Percentiles rank a stretch among this genome's conserved stretches.
Conservation (phyloP, 2,797 vertebrate species). For the Malacoctenus gilli region DNA sequence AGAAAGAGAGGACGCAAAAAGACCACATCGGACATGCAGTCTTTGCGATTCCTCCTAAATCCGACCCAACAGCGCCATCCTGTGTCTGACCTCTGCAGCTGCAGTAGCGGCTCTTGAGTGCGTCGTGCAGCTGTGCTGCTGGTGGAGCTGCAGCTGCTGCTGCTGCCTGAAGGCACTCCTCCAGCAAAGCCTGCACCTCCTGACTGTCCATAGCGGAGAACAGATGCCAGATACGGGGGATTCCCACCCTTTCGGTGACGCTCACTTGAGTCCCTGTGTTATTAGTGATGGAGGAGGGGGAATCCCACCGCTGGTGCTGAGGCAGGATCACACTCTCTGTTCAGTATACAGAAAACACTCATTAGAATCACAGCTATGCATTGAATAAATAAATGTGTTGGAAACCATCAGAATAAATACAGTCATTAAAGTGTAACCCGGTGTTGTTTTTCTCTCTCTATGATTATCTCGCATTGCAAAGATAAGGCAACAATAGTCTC, state of each 20-base stretch:
- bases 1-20: too few species aligned
- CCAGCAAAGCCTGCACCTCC: constrained; percentile 78
- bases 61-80: constrained; percentile 35
- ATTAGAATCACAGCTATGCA: too few species aligned
- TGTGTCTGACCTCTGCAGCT: constrained; percentile 83
- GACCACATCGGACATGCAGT: too few species aligned
- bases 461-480: too few species aligned
- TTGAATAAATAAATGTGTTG: too few species aligned
- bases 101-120: constrained; percentile 63
- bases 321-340: too few species aligned
- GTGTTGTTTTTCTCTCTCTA: too few species aligned
- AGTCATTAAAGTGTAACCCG: too few species aligned
- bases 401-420: too few species aligned
- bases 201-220: constrained; percentile 62
- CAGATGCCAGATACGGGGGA: constrained; percentile 29
- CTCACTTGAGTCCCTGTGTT: not conserved
- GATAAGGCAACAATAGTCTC: too few species aligned
- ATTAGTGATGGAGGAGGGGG: not conserved
- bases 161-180: constrained; percentile 77
- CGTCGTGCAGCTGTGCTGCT: constrained; percentile 48
- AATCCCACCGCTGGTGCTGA: too few species aligned
- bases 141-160: constrained; percentile 4
- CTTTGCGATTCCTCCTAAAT: not conserved
- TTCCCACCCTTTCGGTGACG: not conserved
- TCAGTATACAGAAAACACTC: too few species aligned